Evolutionary conservation across 53 echinoderm and acorn worm genomes (phyloP), one percentile per base, ranked within the genome.

Genomic region (Crossaster papposus): DNA sequence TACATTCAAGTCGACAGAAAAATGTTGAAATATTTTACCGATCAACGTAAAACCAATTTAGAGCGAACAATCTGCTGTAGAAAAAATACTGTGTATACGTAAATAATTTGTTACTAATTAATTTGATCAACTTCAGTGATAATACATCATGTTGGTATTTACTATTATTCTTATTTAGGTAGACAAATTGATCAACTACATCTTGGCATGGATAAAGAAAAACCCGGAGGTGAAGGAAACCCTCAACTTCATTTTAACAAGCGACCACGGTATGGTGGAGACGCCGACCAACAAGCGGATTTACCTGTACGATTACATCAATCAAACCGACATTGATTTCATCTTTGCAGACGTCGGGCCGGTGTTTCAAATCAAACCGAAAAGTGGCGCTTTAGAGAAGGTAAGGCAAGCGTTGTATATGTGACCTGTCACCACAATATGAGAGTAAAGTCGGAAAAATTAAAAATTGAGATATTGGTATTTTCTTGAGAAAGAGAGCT

Each of bases 181-280:
- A 32, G 90, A 97, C 68, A 81, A 92, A 30, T 54, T 89, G n/a
- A 90, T 97, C 53, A 83, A 84, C 20, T 94, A 95, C 83, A 85
- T 97, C 33, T 79, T 97, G 51, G 82, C 91, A 34, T 34, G 35
- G 0, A 81, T 88, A 44, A 91, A 94, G n/a, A 68, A 91, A 4
- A 93, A 94, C 15, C 65, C 82, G 18, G 72, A 80, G 3, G 79
- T 97, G 14, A 64, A 70, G 23, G 94, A 93, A 17, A 73, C 62
- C 30, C 81, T 95, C 20, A 93, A 97, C 83, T 81, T 97, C 14
- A 89, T 97, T 32, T 33, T 97, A 6, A 85, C 90, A 1, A 95
- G 95, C 70, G 97, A 97, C 80, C 97, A 97, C 55, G 97, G 97
- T 4, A 92, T 92, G 31, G 80, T 84, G 18, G 86, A 91, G 28